Percentiles rank a stretch among this genome's conserved stretches.
phyloP scores from a whole-genome alignment of 2,888 invertebrate genomes.

The Tenthredo scrophulariae region DNA sequence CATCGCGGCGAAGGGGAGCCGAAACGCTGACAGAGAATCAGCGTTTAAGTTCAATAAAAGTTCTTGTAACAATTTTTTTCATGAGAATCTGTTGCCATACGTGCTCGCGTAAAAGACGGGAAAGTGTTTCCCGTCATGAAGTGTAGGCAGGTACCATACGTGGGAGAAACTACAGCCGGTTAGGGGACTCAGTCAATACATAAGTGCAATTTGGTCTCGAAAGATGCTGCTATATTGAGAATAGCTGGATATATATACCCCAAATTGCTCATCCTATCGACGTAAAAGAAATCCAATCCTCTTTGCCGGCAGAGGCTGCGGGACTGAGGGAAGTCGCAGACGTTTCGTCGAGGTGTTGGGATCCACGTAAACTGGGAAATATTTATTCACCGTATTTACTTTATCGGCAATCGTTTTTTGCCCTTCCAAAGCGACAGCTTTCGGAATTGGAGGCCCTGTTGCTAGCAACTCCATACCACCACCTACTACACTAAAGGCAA shows the following conservation, averaged over 20 bases:
- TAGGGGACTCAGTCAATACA: constrained; percentile 21
- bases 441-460: constrained; percentile 42
- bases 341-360: constrained; percentile 34
- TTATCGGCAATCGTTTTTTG: constrained; percentile 38
- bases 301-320: constrained; percentile 11
- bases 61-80: background rate
- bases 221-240: background rate
- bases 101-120: background rate
- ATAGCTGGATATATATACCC: constrained; percentile 1
- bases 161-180: constrained; percentile 5
- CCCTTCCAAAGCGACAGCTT: constrained; percentile 12
- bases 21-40: constrained; percentile 10
- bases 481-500: background rate
- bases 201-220: background rate
- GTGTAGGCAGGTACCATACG: background rate
- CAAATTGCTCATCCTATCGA: constrained; percentile 44
- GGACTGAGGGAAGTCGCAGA: constrained; percentile 9
- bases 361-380: constrained; percentile 39
- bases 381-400: constrained; percentile 43
- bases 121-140: background rate
- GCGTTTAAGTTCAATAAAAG: constrained; percentile 23
- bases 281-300: constrained; percentile 39
- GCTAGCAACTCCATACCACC: background rate
- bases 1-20: background rate
- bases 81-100: background rate